Conservation (phyloP, 2,113 vertebrate genomes). For the Pseudopodoces humilis region DNA sequence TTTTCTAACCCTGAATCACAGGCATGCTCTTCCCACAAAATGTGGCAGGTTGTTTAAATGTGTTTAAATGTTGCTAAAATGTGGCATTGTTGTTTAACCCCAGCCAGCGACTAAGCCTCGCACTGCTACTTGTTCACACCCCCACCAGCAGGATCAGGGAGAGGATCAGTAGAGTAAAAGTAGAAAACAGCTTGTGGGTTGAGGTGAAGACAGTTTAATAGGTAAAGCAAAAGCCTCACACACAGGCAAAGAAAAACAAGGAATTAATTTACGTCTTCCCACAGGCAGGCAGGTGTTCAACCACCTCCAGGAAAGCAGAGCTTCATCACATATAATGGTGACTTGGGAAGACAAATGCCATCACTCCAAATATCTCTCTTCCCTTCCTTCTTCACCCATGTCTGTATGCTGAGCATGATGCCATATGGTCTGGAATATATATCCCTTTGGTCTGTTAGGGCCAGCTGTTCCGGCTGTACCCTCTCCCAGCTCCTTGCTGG, state of each 20-base stretch:
- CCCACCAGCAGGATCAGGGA: neutral
- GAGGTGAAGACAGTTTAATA: neutral
- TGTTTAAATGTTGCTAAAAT: neutral
- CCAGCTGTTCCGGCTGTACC: neutral
- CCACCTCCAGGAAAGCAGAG: neutral
- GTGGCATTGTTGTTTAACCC: neutral
- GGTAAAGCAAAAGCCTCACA: neutral
- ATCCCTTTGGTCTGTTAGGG: neutral
- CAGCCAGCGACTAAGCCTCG: neutral
- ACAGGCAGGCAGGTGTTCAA: neutral
- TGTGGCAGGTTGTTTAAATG: fast-evolving
- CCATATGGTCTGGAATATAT: neutral
- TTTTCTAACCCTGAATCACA: neutral
- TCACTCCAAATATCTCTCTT: neutral
- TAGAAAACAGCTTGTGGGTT: neutral
- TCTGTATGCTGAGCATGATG: neutral
- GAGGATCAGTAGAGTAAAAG: neutral
- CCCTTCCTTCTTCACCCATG: neutral
- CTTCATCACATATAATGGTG: neutral
- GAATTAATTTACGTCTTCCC: neutral
- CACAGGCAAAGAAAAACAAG: neutral
- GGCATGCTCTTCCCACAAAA: neutral
- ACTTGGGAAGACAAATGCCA: neutral
- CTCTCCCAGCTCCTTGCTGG: neutral
- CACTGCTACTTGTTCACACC: neutral